Conservation (phyloP, 1,140 invertebrate species). For the Aphidius gifuensis region DNA sequence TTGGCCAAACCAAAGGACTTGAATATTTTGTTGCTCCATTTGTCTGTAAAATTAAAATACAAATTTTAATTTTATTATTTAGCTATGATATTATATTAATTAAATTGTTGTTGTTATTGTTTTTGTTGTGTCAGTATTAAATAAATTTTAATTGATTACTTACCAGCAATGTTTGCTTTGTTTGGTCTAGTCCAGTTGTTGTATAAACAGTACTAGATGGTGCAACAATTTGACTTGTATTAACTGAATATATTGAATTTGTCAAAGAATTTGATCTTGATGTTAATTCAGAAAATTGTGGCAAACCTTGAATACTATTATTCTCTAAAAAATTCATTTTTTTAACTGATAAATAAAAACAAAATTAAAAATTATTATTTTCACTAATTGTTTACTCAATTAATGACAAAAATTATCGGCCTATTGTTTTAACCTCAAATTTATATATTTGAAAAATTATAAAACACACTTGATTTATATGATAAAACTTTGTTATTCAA, state of each 20-base stretch:
- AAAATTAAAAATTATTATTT: background rate
- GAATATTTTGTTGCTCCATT: slow-evolving; percentile 46
- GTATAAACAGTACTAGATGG: slow-evolving; percentile 40
- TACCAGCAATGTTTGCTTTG: slow-evolving; percentile 42
- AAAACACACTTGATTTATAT: too few relatives aligned
- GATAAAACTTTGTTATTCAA: too few relatives aligned
- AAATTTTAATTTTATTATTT: background rate
- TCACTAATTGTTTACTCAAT: background rate
- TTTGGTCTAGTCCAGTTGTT: slow-evolving; percentile 34
- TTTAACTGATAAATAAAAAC: background rate
- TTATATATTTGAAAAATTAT: too few relatives aligned
- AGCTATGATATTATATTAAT: background rate
- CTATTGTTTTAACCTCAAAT: too few relatives aligned
- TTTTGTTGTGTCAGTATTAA: background rate
- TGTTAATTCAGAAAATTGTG: slow-evolving; percentile 48
- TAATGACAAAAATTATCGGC: too few relatives aligned
- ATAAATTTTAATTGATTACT: slow-evolving; percentile 3
- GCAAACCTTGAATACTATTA: slow-evolving; percentile 38
- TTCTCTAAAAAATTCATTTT: slow-evolving; percentile 48
- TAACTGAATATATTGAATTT: slow-evolving; percentile 33
- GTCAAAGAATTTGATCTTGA: slow-evolving; percentile 34
- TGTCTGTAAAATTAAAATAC: slow-evolving; percentile 30
- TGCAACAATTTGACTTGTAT: slow-evolving; percentile 30
- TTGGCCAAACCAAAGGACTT: slow-evolving; percentile 45
- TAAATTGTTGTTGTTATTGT: background rate